Evolutionary conservation across 2,888 invertebrate genomes (phyloP), one percentile per base, ranked within the genome.

Genomic region (Tuberolachnus salignus): DNA sequence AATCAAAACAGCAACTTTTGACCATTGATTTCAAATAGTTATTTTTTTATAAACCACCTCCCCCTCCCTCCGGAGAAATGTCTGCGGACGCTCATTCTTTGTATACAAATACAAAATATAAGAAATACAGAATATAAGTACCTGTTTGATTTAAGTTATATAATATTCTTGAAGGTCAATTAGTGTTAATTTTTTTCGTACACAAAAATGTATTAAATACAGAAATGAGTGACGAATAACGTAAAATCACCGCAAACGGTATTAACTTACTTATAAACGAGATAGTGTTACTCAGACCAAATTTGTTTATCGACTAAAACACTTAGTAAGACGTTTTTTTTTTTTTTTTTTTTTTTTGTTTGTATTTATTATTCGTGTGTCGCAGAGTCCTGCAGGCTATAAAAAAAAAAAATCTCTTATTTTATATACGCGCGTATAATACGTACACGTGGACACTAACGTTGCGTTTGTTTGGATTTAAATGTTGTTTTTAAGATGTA

Each of bases 401-500:
- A 55, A 70, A 69, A 70, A 70, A 21, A 70, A 70, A 69, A 70
- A 70, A 21, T 57, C 42, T 70, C 55, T 70, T 70, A 26, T 44
- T 70, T 51, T 34, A 34, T 34, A 34, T 34, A 34, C 34, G 34
- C 6, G 34, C 34, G 34, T 34, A 34, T 34, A 34, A 34, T 34
- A 51, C 4, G 26, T 49, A 69, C 23, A 53, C 34, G 51, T 53
- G 67, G 51, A 69, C 34, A 69, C 53, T 42, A 16, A 21, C 55
- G 2, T 55, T 44, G 55, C 70, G 42, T 55, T 70, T 55, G 70
- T 70, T 70, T 70, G 55, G 70, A 55, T 70, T 42, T 44, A 57
- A 57, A 70, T 55, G 70, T 70, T 55, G 70, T 55, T 70, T 70
- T 23, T 55, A 70, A 70, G 42, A 55, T 70, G 55, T 70, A 70